A percentile compares a stretch with the other conserved stretches of the same genome.
These are phyloP conservation scores for Porites australiensis DNA, from an alignment of 64 coral and sea anemone species.

Conservation along the genomic window DNA sequence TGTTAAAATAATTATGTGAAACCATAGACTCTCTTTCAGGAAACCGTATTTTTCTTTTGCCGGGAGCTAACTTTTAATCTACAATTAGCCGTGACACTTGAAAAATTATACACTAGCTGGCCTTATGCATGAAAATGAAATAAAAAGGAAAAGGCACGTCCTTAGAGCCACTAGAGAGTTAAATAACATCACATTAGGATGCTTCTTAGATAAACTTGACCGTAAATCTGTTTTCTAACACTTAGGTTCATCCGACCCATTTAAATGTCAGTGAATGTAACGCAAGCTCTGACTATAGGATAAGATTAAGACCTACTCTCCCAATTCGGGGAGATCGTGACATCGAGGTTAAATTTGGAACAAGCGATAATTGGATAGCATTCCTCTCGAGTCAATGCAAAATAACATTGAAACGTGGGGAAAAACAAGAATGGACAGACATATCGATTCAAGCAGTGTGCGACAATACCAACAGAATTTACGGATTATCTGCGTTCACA, in stretches of 20 bases:
- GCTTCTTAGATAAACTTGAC: too few species aligned
- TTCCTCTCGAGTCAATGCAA: neutral
- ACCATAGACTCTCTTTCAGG: too few species aligned
- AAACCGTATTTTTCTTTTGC: too few species aligned
- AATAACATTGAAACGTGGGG: neutral
- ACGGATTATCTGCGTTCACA: neutral
- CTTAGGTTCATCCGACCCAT: conserved; percentile 21
- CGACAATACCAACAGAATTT: neutral
- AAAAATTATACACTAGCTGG: too few species aligned
- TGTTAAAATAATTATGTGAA: too few species aligned
- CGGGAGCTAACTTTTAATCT: too few species aligned
- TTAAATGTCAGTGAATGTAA: conserved; percentile 33
- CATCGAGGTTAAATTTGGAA: neutral
- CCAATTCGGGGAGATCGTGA: neutral
- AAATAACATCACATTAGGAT: too few species aligned
- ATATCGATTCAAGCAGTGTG: conserved; percentile 36
- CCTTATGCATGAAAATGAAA: too few species aligned
- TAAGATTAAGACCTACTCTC: conserved; percentile 52
- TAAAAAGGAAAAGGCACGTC: too few species aligned
- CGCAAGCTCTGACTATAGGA: neutral
- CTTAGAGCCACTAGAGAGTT: too few species aligned
- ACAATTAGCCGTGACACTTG: too few species aligned
- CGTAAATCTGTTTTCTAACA: neutral
- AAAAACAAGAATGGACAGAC: neutral
- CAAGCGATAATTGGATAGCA: too few species aligned